A percentile compares a stretch with the other conserved stretches of the same genome.
Evolutionary conservation across 2,888 invertebrate genomes (phyloP).

Genomic region (Rhagophthalmus giganteus): DNA sequence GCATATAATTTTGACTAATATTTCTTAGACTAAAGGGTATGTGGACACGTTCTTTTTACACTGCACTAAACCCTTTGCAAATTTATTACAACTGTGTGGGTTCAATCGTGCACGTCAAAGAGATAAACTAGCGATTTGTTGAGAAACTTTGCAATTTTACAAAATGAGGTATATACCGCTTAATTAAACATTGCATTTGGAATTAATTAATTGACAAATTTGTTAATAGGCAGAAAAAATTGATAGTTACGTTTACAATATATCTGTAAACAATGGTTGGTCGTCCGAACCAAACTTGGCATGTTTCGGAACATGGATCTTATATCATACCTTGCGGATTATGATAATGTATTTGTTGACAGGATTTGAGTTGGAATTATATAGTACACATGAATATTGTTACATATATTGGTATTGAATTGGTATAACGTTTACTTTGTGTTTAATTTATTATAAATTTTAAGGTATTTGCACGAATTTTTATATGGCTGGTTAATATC

Average conservation of each 20-base stretch:
- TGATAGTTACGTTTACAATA: conserved; percentile 77
- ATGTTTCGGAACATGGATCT: conserved; percentile 92
- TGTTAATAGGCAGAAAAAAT: conserved; percentile 78
- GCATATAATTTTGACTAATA: neutral
- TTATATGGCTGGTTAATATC: conserved; percentile 93
- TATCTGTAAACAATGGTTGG: conserved; percentile 69
- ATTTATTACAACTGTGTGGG: conserved; percentile 85
- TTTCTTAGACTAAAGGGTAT: conserved; percentile 74
- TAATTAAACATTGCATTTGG: neutral
- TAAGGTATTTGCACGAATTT: conserved; percentile 89
- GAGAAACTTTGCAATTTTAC: conserved; percentile 87
- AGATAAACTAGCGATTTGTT: conserved; percentile 88
- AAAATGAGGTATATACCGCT: conserved; percentile 86
- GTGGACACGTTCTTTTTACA: conserved; percentile 87
- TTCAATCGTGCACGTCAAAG: conserved; percentile 94
- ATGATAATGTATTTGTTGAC: conserved; percentile 94
- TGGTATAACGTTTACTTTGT: neutral
- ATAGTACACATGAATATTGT: conserved; percentile 94
- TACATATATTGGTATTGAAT: conserved; percentile 80
- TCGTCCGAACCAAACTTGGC: conserved; percentile 75
- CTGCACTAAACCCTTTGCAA: conserved; percentile 84
- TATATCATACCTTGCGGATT: conserved; percentile 88
- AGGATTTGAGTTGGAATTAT: conserved; percentile 93
- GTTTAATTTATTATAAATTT: no score
- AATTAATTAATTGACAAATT: no score